Base-by-base conservation (phyloP, 2,888 invertebrate species). In the Cephus pygmeus region DNA sequence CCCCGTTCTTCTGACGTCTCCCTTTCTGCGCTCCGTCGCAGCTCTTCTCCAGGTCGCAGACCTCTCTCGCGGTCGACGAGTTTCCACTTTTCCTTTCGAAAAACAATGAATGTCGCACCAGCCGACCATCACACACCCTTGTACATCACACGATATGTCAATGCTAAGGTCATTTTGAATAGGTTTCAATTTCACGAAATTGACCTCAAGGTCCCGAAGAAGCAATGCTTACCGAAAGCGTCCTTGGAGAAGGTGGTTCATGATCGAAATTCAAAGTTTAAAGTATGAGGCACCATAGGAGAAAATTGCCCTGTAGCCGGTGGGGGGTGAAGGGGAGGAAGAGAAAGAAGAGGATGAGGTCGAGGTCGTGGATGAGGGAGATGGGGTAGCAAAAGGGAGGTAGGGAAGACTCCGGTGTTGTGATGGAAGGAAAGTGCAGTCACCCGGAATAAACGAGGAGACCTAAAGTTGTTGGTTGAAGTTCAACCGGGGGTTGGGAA, bases 391-490 rank as follows among this genome's bases (percentile, higher is more conserved):
- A 81, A 81, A 69, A 76, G 75, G 31, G 34, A 69, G 77, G 71
- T 69, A 69, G 77, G 75, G 69, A 76, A 80, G 73, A 84, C 82
- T 83, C 85, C 80, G 85, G 84, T 84, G 85, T 84, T 80, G 83
- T 84, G 89, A 89, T 87, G 87, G 89, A 89, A 89, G 88, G 90
- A 90, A 90, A 89, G 88, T 88, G 90, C 90, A 91, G 90, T 90
- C 89, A 89, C 86, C 91, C 90, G 89, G 90, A 91, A 91, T 91
- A 91, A 91, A 91, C 90, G 90, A 91, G 90, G 87, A 89, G 90
- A 90, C 87, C 87, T 85, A 89, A 91, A 91, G 89, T 91, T 90
- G 90, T 90, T 88, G 90, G 88, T 89, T 88, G 88, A 90, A 91
- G 91, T 91, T 90, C 87, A 87, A 86, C 82, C 84, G 86, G 90